Evolutionary conservation across 2,113 vertebrate genomes (phyloP), one percentile per base, ranked within the genome.

Genomic region (Candoia aspera): DNA sequence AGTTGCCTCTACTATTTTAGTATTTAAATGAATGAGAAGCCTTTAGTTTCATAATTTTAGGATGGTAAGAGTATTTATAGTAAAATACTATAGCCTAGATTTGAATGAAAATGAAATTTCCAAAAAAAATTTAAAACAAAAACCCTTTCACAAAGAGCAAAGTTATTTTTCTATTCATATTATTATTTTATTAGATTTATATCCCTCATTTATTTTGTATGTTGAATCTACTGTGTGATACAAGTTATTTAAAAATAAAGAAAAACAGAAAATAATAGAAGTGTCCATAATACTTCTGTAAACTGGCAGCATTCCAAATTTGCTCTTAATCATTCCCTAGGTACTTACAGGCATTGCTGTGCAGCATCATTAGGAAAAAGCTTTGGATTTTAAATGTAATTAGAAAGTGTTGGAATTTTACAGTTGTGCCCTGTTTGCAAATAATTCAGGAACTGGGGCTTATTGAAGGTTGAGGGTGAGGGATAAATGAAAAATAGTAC

Each of bases 321-420:
- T 15, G n/a, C 46, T 84, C n/a, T 92, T 85, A 84, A 85, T 62
- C 6, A 89, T 84, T 88, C 10, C n/a, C 8, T 84, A 24, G 42
- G 42, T 60, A 37, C 57, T 89, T 89, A 84, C 12, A 33, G 13
- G 23, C 54, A 21, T 84, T 84, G 42, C 29, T 92, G 87, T 12
- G 21, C 29, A 79, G 17, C 84, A 49, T 84, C 88, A 60, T 62
- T 92, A 84, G 46, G 57, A 64, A 89, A 89, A 62, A 13, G 37
- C 42, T 15, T 84, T 88, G 42, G 91, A 59, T 33, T 92, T 89
- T 62, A 89, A 88, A 92, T 87, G 68, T 84, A 26, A 84, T 92
- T 54, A 84, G 84, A 64, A 37, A 29, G 58, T 89, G 58, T n/a
- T 62, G 26, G 13, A 85, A 89, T 55, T 89, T 84, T 89, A 54